Conservation (phyloP, 2,113 vertebrate genomes). For the Synodontis membranacea region DNA sequence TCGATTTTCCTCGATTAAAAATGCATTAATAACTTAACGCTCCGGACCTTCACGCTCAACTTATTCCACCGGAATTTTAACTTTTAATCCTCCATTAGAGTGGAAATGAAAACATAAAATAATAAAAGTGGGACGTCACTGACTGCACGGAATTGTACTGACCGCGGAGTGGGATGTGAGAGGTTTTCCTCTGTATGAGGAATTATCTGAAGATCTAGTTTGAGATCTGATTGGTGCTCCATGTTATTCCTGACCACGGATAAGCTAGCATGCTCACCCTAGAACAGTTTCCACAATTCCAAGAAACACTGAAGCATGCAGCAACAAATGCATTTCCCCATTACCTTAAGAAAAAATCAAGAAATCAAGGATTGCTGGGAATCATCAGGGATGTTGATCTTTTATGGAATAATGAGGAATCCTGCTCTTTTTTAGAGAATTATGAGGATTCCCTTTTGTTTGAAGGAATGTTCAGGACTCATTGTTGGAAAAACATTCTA, state of each 20-base stretch:
- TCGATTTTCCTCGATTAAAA: constrained; percentile 53
- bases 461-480: constrained; percentile 1
- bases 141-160: not conserved
- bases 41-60: not conserved
- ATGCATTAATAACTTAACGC: constrained; percentile 39
- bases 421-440: not conserved
- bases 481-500: not conserved
- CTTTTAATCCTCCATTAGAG: constrained; percentile 1
- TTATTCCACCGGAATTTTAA: not conserved
- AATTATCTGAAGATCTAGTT: not conserved
- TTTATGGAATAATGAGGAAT: constrained; percentile 25
- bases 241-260: not conserved
- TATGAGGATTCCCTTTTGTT: not conserved
- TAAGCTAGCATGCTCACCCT: not conserved
- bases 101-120: not conserved
- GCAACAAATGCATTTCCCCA: not conserved
- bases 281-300: constrained; percentile 36
- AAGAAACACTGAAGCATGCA: constrained; percentile 19
- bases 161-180: not conserved
- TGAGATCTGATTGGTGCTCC: not conserved
- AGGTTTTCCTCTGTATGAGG: not conserved
- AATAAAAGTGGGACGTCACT: not conserved
- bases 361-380: not conserved
- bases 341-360: not conserved
- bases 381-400: constrained; percentile 16